phyloP scores from a whole-genome alignment of 2,113 vertebrate species.

The Phalacrocorax carbo region DNA sequence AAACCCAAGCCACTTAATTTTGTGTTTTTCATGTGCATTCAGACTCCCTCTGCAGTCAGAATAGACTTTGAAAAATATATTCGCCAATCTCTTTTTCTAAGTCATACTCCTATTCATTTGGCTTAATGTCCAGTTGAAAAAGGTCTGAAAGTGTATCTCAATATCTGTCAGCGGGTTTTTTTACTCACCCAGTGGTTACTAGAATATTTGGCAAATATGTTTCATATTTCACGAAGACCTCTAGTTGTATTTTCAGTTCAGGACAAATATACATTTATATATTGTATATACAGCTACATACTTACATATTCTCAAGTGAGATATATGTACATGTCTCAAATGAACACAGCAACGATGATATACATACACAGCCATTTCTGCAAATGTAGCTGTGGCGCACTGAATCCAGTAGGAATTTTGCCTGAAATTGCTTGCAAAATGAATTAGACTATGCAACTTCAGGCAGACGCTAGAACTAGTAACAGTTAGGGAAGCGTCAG shows the following conservation, averaged over 20 bases:
- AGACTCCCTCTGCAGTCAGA: neutral
- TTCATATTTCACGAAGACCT: neutral
- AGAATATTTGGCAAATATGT: neutral
- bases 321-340: neutral
- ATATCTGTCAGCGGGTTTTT: neutral
- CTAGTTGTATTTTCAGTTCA: neutral
- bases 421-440: neutral
- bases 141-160: neutral
- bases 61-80: neutral
- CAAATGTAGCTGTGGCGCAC: neutral
- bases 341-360: neutral
- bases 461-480: neutral
- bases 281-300: neutral
- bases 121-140: neutral
- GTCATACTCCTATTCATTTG: neutral
- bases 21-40: neutral
- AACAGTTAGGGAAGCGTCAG: neutral
- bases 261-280: neutral
- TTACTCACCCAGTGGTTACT: neutral
- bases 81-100: neutral
- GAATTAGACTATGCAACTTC: neutral
- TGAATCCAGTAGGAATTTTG: neutral
- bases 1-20: neutral
- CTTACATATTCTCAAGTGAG: neutral
- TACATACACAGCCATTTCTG: neutral